These are phyloP conservation scores for Cyphomyrus plagiostoma DNA, from an alignment of 2,113 vertebrate genomes.

Conservation along the genomic window DNA sequence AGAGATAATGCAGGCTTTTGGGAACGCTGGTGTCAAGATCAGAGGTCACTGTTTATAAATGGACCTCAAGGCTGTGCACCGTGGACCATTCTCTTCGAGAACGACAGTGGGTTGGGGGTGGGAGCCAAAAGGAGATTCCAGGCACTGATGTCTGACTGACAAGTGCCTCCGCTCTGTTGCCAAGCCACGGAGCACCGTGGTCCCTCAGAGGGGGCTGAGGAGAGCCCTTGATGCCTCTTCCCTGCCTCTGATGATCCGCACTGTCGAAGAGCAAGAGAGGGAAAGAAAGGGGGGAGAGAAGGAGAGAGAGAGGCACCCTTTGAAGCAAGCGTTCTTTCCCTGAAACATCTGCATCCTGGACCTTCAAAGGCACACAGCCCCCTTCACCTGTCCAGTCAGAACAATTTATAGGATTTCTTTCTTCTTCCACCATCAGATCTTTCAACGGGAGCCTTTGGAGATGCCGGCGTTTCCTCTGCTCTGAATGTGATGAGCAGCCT, in stretches of 20 bases:
- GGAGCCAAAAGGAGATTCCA: background rate
- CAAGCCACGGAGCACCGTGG: background rate
- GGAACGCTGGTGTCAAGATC: background rate
- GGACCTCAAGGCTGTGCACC: background rate
- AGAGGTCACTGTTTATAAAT: background rate
- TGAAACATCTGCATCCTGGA: conserved; percentile 16
- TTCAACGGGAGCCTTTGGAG: conserved; percentile 21
- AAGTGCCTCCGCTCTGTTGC: background rate
- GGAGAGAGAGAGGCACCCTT: conserved; percentile 4
- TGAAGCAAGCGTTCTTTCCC: conserved; percentile 19
- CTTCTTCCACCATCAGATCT: conserved; percentile 28
- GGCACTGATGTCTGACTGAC: conserved; percentile 8
- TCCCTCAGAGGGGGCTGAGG: conserved; percentile 13
- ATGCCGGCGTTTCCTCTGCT: background rate
- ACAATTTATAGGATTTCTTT: conserved; percentile 33
- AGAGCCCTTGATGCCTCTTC: background rate
- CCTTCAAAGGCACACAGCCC: conserved; percentile 33
- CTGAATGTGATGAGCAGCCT: conserved; percentile 3
- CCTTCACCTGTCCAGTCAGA: conserved; percentile 25
- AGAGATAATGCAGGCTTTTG: background rate
- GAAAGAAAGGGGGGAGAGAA: background rate
- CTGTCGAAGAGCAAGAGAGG: background rate
- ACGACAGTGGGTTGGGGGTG: background rate
- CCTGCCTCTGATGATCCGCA: background rate
- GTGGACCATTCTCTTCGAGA: background rate